A percentile compares a stretch with the other conserved stretches of the same genome.
phyloP scores from a whole-genome alignment of 2,797 vertebrate genomes.

The Tolypeutes matacus region DNA sequence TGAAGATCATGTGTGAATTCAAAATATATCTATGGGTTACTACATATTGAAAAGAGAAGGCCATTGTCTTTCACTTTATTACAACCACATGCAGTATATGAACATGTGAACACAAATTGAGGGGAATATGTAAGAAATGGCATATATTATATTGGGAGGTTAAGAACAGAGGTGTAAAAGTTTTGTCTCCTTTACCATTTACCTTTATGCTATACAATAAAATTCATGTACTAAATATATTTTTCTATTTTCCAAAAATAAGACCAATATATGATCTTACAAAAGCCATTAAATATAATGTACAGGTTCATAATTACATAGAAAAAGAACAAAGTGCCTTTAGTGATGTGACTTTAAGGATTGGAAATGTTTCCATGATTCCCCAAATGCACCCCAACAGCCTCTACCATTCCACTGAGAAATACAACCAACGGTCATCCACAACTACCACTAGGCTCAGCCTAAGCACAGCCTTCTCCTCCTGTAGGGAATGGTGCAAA shows the following conservation, averaged over 20 bases:
- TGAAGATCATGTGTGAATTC: not conserved
- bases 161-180: not conserved
- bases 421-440: not conserved
- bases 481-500: rapidly evolving
- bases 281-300: not conserved
- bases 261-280: not conserved
- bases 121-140: not conserved
- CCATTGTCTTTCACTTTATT: not conserved
- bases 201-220: not conserved
- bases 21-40: not conserved
- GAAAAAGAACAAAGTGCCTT: not conserved
- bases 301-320: not conserved
- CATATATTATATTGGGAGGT: not conserved
- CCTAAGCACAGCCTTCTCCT: no score
- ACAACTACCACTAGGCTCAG: rapidly evolving
- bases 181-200: not conserved
- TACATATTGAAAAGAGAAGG: not conserved
- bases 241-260: not conserved
- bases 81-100: not conserved
- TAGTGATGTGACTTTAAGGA: not conserved
- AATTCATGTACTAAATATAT: not conserved
- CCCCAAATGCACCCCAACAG: not conserved
- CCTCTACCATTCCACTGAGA: not conserved
- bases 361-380: not conserved
- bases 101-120: not conserved